Percentiles rank a stretch among this genome's conserved stretches.
Evolutionary conservation across 2,797 vertebrate species (phyloP).

Genomic region (Sebastes taczanowskii): DNA sequence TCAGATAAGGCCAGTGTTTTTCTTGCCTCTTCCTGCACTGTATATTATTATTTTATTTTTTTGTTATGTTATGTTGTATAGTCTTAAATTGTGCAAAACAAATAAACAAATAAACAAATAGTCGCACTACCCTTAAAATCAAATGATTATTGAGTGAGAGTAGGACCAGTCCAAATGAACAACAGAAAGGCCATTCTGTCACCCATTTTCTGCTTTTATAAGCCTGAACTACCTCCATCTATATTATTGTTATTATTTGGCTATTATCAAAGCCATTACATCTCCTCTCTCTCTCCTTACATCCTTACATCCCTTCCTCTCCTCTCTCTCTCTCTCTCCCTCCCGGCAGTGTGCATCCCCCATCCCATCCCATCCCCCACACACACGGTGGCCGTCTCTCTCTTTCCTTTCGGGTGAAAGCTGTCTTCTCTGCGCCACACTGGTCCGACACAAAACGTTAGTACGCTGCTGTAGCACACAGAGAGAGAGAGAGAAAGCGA

Average conservation of each 20-base stretch:
- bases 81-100: too few relatives aligned
- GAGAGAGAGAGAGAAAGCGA: background rate
- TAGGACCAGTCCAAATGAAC: background rate
- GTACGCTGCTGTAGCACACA: slow-evolving; percentile 51
- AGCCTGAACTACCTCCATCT: background rate
- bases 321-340: slow-evolving; percentile 58
- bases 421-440: slow-evolving; percentile 72
- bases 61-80: too few relatives aligned
- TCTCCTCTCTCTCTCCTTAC: slow-evolving; percentile 43
- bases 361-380: slow-evolving; percentile 59
- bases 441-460: slow-evolving; percentile 58
- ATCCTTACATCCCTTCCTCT: slow-evolving; percentile 60
- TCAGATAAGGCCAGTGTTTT: too few relatives aligned
- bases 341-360: slow-evolving; percentile 77
- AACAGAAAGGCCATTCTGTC: background rate
- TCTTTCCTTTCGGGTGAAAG: slow-evolving; percentile 61
- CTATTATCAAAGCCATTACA: slow-evolving; percentile 14
- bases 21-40: too few relatives aligned
- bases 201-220: background rate
- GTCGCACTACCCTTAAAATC: background rate
- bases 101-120: too few relatives aligned
- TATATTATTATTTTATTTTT: too few relatives aligned
- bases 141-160: background rate
- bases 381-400: slow-evolving; percentile 76
- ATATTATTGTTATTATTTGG: background rate